Evolutionary conservation across 2,888 invertebrate species (phyloP).

Genomic region (Mylabris sibirica): DNA sequence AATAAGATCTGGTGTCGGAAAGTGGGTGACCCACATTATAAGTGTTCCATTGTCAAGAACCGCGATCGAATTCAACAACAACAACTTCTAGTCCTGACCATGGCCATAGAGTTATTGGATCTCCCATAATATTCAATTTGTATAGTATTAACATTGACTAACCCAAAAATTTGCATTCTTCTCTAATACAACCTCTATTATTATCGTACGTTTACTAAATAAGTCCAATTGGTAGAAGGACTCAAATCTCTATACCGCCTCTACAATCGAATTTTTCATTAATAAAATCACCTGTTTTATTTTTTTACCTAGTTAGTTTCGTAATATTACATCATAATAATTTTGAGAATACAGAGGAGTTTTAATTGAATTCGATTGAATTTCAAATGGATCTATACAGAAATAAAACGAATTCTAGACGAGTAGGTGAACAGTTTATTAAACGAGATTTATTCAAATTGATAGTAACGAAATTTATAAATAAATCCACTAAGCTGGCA

Average conservation of each 20-base stretch:
- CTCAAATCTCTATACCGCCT: neutral
- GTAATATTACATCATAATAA: neutral
- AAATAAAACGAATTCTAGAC: neutral
- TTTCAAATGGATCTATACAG: neutral
- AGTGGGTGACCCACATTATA: conserved; percentile 50
- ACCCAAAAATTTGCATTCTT: conserved; percentile 25
- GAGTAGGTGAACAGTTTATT: neutral
- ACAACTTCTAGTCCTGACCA: conserved; percentile 32
- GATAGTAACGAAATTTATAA: neutral
- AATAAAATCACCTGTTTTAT: neutral
- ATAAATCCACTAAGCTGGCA: neutral
- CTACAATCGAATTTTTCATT: neutral
- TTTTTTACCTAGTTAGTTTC: neutral
- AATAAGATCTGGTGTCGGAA: conserved; percentile 32
- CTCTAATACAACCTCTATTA: neutral
- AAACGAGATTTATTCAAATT: neutral
- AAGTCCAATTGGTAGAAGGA: neutral
- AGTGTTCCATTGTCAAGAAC: conserved; percentile 51
- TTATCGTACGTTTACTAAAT: neutral
- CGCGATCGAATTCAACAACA: conserved; percentile 37
- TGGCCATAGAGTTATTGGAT: conserved; percentile 40
- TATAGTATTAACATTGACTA: conserved; percentile 19
- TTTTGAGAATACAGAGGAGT: neutral
- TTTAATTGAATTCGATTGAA: neutral
- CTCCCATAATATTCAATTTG: neutral